Evolutionary conservation across 2,888 invertebrate species (phyloP), one percentile per base, ranked within the genome.

Genomic region (Watsonalla cultraria): DNA sequence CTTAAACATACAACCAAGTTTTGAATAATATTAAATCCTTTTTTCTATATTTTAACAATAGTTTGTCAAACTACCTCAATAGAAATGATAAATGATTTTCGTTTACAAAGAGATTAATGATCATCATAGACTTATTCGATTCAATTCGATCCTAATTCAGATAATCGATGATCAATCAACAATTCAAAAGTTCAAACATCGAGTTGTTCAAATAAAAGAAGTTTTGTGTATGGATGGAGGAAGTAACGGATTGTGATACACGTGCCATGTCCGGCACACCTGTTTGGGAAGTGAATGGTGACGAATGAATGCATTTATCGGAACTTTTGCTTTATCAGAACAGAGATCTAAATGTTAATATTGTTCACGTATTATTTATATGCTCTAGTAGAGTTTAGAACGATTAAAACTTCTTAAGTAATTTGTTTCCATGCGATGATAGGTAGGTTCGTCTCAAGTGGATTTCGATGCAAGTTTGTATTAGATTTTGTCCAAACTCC

Each of bases 251-350:
- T 69, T 66, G 62, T 66, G 67, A 74, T 66, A 77, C 81, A 78
- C 80, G 82, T 79, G 77, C 78, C 72, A 54, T 50, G 55, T 64
- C 78, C 80, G 80, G 79, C 73, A 79, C 81, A 82, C 82, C 82
- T 83, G 82, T 70, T 68, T 71, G 68, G 68, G 68, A 70, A 68
- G 69, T 66, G 62, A 61, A 66, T 70, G 62, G 66, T 76, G 74
- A 78, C 69, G 68, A 78, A 79, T 78, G 64, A 58, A 53, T 50
- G 50, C 47, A 45, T 62, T 75, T 68, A 70, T 64, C 60, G 64
- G 61, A 52, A 60, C 59, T 71, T 64, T 70, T 65, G 65, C 62
- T 69, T 66, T 71, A 59, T 64, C 53, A 47, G 51, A 52, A 52
- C 39, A 49, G 34, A 49, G 51, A 51, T 58, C 47, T 35, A 35